A percentile compares a stretch with the other conserved stretches of the same genome.
Evolutionary conservation across 2,888 invertebrate genomes (phyloP).

Genomic region (Priapulus caudatus): DNA sequence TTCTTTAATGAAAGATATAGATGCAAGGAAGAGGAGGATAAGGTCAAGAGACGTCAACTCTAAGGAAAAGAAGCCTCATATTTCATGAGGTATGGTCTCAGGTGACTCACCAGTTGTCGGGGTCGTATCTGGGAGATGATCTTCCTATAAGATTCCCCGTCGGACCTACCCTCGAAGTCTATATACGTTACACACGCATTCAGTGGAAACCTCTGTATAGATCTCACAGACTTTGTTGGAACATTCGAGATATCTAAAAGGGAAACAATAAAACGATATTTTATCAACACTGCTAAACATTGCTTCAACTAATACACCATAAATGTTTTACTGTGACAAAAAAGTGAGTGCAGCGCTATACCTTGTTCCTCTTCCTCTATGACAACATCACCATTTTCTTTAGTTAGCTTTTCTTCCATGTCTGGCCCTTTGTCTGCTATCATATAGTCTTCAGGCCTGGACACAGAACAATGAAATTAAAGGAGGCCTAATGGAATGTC

Average conservation of each 20-base stretch:
- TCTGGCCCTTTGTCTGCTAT: conserved; percentile 49
- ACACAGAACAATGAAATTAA: conserved; percentile 8
- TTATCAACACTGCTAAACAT: conserved; percentile 9
- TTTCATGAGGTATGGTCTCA: no score
- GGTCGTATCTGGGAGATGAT: conserved; percentile 61
- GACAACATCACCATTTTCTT: conserved; percentile 18
- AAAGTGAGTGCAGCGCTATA: no score
- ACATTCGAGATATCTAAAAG: conserved; percentile 51
- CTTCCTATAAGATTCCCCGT: conserved; percentile 52
- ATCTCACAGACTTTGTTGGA: conserved; percentile 76
- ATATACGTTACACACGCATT: conserved; percentile 82
- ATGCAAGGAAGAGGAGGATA: no score
- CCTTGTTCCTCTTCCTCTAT: conserved; percentile 43
- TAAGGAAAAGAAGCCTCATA: no score
- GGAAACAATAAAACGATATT: neutral
- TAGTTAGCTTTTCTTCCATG: conserved; percentile 25
- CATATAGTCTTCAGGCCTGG: conserved; percentile 74
- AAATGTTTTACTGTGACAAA: conserved; percentile 50
- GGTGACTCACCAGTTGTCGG: conserved; percentile 56
- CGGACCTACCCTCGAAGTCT: conserved; percentile 79
- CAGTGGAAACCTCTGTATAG: conserved; percentile 59
- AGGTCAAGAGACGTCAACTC: no score
- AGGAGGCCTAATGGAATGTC: conserved; percentile 11
- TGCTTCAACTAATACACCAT: conserved; percentile 2
- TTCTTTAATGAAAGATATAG: no score